Percentiles rank a stretch among this genome's conserved stretches.
Evolutionary conservation across 1,140 invertebrate species (phyloP).

Genomic region (Aradophagus sp.): DNA sequence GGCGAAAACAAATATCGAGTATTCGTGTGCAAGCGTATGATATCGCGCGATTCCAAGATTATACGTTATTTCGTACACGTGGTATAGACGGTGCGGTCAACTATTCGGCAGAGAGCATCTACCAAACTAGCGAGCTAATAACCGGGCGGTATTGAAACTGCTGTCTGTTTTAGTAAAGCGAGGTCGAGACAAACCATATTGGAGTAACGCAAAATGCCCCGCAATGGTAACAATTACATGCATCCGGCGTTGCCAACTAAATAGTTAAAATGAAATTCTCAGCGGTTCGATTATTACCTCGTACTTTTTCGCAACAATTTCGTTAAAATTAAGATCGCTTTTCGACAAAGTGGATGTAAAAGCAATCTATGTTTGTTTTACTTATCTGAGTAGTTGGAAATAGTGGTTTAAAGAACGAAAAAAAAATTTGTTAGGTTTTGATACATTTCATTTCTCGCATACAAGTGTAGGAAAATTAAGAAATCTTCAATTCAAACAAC

Average conservation of each 20-base stretch:
- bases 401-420: too few relatives aligned
- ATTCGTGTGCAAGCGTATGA: conserved; percentile 28
- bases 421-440: too few relatives aligned
- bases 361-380: too few relatives aligned
- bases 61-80: conserved; percentile 39
- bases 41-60: conserved; percentile 13
- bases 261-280: conserved; percentile 3
- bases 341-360: too few relatives aligned
- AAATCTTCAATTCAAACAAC: too few relatives aligned
- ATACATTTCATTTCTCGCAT: too few relatives aligned
- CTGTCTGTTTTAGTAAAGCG: conserved; percentile 59
- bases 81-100: conserved; percentile 38
- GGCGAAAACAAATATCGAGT: too few relatives aligned
- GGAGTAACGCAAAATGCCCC: conserved; percentile 60
- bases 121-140: conserved; percentile 62
- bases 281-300: not conserved
- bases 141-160: conserved; percentile 65
- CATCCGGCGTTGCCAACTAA: conserved; percentile 38
- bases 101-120: conserved; percentile 57
- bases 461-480: too few relatives aligned
- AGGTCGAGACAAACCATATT: conserved; percentile 61
- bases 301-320: too few relatives aligned
- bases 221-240: conserved; percentile 63
- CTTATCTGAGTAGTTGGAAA: too few relatives aligned
- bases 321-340: too few relatives aligned